Evolutionary conservation across 2,797 vertebrate genomes (phyloP).

Genomic region (Bradypus variegatus): DNA sequence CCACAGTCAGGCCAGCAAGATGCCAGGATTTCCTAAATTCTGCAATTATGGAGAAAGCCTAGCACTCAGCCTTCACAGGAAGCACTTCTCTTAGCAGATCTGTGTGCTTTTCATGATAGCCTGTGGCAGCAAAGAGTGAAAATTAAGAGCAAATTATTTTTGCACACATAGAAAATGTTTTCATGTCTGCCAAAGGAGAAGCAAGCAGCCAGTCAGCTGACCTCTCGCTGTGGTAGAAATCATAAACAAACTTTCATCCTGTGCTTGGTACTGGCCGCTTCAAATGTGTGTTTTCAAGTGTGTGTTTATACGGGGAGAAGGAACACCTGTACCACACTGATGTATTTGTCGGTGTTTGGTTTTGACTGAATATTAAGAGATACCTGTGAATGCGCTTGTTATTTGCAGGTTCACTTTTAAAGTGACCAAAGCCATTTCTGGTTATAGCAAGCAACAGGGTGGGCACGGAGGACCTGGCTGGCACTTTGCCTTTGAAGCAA

Average conservation of each 20-base stretch:
- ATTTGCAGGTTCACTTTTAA: neutral
- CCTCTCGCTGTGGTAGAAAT: neutral
- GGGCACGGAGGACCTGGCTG: neutral
- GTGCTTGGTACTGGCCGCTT: too few species aligned
- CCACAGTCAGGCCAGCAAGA: too few species aligned
- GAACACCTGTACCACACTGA: neutral
- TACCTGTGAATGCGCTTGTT: neutral
- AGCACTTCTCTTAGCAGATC: neutral
- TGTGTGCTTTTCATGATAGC: neutral
- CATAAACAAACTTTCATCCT: too few species aligned
- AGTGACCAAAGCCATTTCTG: neutral
- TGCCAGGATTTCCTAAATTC: too few species aligned
- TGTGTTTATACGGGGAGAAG: neutral
- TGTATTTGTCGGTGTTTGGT: neutral
- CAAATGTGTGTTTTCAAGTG: neutral
- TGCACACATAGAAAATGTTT: neutral
- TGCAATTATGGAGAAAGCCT: too few species aligned
- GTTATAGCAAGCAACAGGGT: neutral
- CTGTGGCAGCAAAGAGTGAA: neutral
- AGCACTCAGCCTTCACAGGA: neutral
- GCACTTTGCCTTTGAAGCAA: neutral
- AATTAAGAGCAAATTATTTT: conserved; percentile 4
- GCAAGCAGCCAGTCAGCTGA: neutral
- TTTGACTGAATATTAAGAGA: neutral
- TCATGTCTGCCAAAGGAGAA: neutral